Percentiles rank a stretch among this genome's conserved stretches.
Conservation (phyloP, 1,140 invertebrate genomes). For the Pentalonia nigronervosa region DNA sequence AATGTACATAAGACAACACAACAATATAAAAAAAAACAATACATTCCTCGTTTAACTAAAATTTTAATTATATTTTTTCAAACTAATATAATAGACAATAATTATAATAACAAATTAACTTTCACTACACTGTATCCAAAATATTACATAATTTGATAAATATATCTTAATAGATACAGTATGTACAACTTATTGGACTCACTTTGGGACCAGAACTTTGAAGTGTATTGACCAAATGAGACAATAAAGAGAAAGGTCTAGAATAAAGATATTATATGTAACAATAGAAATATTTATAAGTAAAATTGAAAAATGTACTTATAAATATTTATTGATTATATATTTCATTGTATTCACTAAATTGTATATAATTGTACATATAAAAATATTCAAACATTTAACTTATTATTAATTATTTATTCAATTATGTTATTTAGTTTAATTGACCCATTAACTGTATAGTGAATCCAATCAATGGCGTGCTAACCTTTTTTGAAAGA, state of each 20-base stretch:
- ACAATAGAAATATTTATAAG: not conserved
- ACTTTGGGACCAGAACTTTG: not conserved
- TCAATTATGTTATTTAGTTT: not conserved
- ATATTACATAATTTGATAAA: not conserved
- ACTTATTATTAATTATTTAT: not conserved
- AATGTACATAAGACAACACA: not conserved
- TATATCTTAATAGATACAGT: constrained; percentile 2
- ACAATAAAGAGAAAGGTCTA: not conserved
- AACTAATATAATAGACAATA: not conserved
- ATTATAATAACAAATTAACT: constrained; percentile 1
- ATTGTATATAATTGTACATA: not conserved
- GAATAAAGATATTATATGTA: not conserved
- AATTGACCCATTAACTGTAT: not conserved
- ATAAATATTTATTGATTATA: not conserved
- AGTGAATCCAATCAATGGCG: too few species aligned
- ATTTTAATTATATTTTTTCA: not conserved
- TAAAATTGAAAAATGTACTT: not conserved
- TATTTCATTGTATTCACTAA: not conserved
- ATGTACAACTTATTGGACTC: not conserved
- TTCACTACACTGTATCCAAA: not conserved
- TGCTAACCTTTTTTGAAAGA: too few species aligned
- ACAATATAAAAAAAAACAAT: constrained; percentile 10
- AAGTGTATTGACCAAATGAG: not conserved
- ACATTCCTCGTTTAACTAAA: not conserved
- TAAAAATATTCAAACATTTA: not conserved